These are phyloP conservation scores for Operophtera brumata DNA, from an alignment of 2,888 invertebrate species.

Conservation along the genomic window DNA sequence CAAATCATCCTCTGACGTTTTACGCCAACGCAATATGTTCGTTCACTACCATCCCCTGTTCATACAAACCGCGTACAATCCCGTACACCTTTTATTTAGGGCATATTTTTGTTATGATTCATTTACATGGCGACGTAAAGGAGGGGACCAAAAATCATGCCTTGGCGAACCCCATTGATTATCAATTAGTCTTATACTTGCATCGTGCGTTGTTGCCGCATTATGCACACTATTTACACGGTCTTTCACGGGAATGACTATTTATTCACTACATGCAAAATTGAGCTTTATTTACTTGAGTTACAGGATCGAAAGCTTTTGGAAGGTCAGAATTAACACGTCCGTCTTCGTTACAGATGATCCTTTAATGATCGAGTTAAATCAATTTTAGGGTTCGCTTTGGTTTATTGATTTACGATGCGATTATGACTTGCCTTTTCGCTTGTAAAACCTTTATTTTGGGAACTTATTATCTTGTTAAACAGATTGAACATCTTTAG, in stretches of 20 bases:
- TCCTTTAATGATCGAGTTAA: slow-evolving; percentile 71
- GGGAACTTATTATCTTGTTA: slow-evolving; percentile 57
- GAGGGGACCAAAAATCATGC: slow-evolving; percentile 41
- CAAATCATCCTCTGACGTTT: slow-evolving; percentile 79
- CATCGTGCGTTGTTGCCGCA: slow-evolving; percentile 70
- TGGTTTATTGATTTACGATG: slow-evolving; percentile 74
- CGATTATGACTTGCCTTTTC: slow-evolving; percentile 71
- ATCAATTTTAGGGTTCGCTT: slow-evolving; percentile 71
- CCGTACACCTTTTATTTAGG: slow-evolving; percentile 41
- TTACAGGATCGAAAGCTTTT: slow-evolving; percentile 46
- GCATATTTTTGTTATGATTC: slow-evolving; percentile 66
- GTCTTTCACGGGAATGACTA: slow-evolving; percentile 59
- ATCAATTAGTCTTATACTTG: slow-evolving; percentile 78
- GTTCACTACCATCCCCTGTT: slow-evolving; percentile 46
- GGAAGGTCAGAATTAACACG: slow-evolving; percentile 60
- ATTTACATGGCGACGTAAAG: slow-evolving; percentile 57
- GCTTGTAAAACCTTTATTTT: slow-evolving; percentile 41
- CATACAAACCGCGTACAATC: slow-evolving; percentile 31
- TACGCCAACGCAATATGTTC: slow-evolving; percentile 78
- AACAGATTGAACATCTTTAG: slow-evolving; percentile 22
- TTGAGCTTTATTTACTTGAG: slow-evolving; percentile 40
- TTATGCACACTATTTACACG: slow-evolving; percentile 78
- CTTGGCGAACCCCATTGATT: slow-evolving; percentile 70
- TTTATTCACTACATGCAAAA: slow-evolving; percentile 32
- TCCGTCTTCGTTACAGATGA: slow-evolving; percentile 76